These are phyloP conservation scores for Drosophila affinis DNA, from an alignment of 2,888 invertebrate genomes.

Conservation along the genomic window DNA sequence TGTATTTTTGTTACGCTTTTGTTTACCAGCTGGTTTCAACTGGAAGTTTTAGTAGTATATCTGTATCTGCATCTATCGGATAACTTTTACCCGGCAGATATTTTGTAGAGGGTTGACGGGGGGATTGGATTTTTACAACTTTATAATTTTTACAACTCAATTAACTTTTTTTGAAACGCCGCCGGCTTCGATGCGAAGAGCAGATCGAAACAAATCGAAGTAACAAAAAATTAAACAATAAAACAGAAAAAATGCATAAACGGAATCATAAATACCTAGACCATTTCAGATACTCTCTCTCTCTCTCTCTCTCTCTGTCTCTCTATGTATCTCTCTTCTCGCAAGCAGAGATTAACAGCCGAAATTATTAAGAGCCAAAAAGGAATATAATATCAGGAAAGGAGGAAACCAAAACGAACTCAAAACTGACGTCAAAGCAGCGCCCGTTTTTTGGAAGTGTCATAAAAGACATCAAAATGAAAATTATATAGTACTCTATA, in stretches of 20 bases:
- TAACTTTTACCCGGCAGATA: constrained; percentile 56
- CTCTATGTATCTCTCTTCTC: not conserved
- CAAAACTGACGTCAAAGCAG: constrained; percentile 51
- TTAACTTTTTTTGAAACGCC: constrained; percentile 71
- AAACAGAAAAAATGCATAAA: constrained; percentile 74
- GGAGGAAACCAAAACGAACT: constrained; percentile 37
- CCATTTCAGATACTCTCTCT: constrained; percentile 51
- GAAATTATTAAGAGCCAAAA: constrained; percentile 28
- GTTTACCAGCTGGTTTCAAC: constrained; percentile 61
- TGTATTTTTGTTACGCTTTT: constrained; percentile 60
- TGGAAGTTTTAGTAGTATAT: constrained; percentile 57
- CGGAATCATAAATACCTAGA: constrained; percentile 77
- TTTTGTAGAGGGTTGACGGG: constrained; percentile 20
- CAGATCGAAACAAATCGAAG: constrained; percentile 40
- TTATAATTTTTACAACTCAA: constrained; percentile 78
- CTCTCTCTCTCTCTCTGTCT: not conserved
- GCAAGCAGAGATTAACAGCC: not conserved
- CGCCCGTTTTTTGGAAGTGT: constrained; percentile 59
- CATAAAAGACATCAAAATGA: constrained; percentile 75
- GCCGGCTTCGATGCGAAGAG: constrained; percentile 29
- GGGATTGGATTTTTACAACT: constrained; percentile 61
- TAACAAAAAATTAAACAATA: constrained; percentile 61
- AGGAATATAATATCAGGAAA: constrained; percentile 12
- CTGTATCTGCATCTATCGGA: constrained; percentile 38
- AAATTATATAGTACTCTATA: constrained; percentile 59